phyloP scores from a whole-genome alignment of 2,888 invertebrate species.

The Drosophila histrio region DNA sequence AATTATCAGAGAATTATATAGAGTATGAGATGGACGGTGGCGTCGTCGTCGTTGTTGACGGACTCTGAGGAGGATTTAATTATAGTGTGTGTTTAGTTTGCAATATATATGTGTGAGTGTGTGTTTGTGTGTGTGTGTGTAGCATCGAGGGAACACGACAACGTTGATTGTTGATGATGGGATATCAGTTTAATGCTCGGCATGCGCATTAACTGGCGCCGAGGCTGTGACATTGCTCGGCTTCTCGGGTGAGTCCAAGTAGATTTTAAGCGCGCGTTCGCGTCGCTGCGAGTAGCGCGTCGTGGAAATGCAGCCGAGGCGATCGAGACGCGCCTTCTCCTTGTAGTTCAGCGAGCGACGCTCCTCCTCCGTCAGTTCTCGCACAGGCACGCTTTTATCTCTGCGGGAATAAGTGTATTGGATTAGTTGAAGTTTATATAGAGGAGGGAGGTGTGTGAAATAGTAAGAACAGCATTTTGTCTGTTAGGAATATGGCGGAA shows the following conservation, averaged over 20 bases:
- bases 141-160: conserved; percentile 16
- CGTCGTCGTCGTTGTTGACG: background rate
- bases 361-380: conserved; percentile 87
- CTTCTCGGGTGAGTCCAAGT: conserved; percentile 86
- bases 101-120: conserved; percentile 23
- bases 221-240: conserved; percentile 68
- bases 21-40: conserved; percentile 8
- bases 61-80: conserved; percentile 22
- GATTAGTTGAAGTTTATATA: background rate
- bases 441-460: too few species aligned
- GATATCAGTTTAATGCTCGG: conserved; percentile 52
- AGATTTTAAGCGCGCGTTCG: conserved; percentile 90
- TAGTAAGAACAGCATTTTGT: too few species aligned
- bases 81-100: conserved; percentile 25
- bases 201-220: conserved; percentile 63
- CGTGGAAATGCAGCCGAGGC: conserved; percentile 82
- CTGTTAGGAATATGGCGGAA: too few species aligned
- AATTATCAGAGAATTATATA: conserved; percentile 22
- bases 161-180: background rate
- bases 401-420: conserved; percentile 81
- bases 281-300: conserved; percentile 87
- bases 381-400: conserved; percentile 86
- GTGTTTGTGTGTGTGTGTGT: conserved; percentile 22
- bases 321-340: conserved; percentile 86
- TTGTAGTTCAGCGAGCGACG: conserved; percentile 86